Evolutionary conservation across 2,888 invertebrate genomes (phyloP), one percentile per base, ranked within the genome.

Genomic region (Hirudinaria manillensis): DNA sequence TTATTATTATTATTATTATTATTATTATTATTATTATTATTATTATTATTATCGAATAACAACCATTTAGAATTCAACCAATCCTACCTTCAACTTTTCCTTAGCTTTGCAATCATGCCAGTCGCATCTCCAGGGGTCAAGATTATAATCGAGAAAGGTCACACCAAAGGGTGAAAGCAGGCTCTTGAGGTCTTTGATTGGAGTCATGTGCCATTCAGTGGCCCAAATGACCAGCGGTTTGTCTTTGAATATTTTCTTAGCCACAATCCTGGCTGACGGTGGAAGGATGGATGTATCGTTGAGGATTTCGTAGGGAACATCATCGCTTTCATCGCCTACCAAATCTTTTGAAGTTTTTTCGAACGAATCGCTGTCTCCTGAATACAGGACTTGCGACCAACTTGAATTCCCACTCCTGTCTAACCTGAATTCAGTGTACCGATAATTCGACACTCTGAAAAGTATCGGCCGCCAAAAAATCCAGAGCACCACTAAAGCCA

Each of bases 201-300:
- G 73, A 6, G 73, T 73, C 73, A 73, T 73, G 65, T 73, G 73
- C 73, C 73, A 73, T 36, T 73, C 73, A 10, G 73, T 73, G 10
- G 73, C 73, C 73, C 73, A 73, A 19, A 73, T 38, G 16, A 73
- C 65, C 24, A 73, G 32, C 19, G 73, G 73, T 65, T 73, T 73
- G 21, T 32, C 32, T 34, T 61, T 55, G 65, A 73, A 73, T 27
- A 73, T 73, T 29, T 65, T 73, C 45, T 73, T 73, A n/a, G 65
- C 61, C n/a, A 34, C 27, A 24, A 73, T 73, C n/a, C 65, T 32
- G 21, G 73, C 73, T 56, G 73, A 73, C 7, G 61, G 73, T 21
- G 73, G 73, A 24, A 61, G 36, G 32, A 73, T 73, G 21, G 61
- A 34, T 3, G 36, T 36, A 32, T 73, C 56, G 24, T n/a, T 56